Percentiles rank a stretch among this genome's conserved stretches.
phyloP scores from a whole-genome alignment of 2,888 invertebrate genomes.

The Eudemis profundana region DNA sequence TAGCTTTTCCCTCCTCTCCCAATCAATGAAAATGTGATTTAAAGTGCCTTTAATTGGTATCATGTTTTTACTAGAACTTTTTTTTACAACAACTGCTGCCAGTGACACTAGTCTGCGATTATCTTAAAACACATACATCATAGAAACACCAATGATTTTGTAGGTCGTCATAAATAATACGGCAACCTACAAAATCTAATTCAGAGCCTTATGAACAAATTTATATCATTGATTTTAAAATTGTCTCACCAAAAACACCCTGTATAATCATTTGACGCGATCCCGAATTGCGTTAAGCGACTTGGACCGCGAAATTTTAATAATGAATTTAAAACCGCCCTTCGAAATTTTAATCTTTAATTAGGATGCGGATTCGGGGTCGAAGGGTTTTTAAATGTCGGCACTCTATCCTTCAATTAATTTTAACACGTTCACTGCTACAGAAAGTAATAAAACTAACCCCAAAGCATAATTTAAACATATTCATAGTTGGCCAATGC shows the following conservation, averaged over 20 bases:
- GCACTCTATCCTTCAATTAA: not conserved
- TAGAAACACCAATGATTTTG: no score
- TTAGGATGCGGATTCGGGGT: conserved; percentile 59
- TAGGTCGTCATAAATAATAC: no score
- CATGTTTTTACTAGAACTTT: no score
- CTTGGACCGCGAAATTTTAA: conserved; percentile 79
- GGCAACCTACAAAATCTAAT: not conserved
- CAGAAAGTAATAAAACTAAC: not conserved
- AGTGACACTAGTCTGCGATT: no score
- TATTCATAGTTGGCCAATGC: no score
- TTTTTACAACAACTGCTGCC: no score
- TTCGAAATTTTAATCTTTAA: conserved; percentile 83
- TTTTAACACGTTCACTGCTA: not conserved
- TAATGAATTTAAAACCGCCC: conserved; percentile 80
- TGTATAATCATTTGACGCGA: conserved; percentile 52
- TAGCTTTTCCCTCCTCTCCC: no score
- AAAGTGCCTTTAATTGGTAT: no score
- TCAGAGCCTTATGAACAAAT: not conserved
- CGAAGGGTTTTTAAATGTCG: conserved; percentile 6
- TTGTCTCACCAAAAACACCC: conserved; percentile 2
- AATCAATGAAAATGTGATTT: no score
- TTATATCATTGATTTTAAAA: not conserved
- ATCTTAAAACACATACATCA: no score
- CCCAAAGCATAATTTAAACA: not conserved
- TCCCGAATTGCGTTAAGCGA: conserved; percentile 60